These are phyloP conservation scores for Cyrtonyx montezumae DNA, from an alignment of 2,113 vertebrate species.

Conservation along the genomic window DNA sequence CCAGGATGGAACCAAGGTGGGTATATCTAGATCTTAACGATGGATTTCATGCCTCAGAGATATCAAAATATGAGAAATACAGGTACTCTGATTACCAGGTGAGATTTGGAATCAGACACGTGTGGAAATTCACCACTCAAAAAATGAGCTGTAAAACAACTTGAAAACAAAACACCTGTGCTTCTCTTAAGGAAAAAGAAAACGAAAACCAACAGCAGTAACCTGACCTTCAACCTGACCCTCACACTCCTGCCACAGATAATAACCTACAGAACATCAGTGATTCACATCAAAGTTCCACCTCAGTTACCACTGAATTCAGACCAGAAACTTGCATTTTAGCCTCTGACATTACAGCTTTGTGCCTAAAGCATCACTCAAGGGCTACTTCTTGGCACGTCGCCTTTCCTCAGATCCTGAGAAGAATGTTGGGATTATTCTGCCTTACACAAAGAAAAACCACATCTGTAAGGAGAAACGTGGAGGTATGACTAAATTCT, in stretches of 20 bases:
- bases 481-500: neutral
- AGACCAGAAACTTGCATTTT: neutral
- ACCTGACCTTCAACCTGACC: neutral
- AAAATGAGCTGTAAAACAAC: neutral
- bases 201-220: neutral
- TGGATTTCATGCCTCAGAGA: neutral
- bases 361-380: neutral
- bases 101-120: neutral
- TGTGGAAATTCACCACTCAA: neutral
- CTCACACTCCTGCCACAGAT: fast-evolving
- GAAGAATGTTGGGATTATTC: neutral
- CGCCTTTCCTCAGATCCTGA: neutral
- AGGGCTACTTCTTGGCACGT: fast-evolving
- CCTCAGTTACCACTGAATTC: neutral
- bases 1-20: neutral
- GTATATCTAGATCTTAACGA: neutral
- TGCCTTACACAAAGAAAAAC: neutral
- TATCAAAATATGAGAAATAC: neutral
- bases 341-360: neutral
- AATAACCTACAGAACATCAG: neutral
- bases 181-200: neutral
- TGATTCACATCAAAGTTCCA: neutral
- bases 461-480: neutral
- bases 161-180: neutral
- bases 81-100: neutral